Base-by-base conservation (phyloP, 35 echinoderm and acorn worm species). In the Diadema setosum region DNA sequence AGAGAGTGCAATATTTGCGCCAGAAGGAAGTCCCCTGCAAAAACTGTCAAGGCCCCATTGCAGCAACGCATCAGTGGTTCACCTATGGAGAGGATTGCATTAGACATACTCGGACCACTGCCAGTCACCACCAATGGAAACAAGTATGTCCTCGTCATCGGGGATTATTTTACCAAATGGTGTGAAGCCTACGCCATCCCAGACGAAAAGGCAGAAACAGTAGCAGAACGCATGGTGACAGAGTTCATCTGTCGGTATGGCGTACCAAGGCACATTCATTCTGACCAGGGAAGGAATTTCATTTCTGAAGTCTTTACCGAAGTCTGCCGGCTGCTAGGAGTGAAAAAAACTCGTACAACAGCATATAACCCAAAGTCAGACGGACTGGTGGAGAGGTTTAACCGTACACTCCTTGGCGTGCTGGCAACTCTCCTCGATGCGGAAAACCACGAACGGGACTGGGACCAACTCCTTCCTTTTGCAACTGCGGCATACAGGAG, bases 141-240 rank as follows among this genome's bases (percentile, higher is more conserved):
- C 60, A 91, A 74, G 30, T 88, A 87, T 45, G 75, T 91, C 32
- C 55, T 89, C 23, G 58, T 90, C 58, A 27, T 96, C 3, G 94
- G 84, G 17, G 94, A 96, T 39, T 96, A 96, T 69, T 96, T 88
- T 92, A 89, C 90, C 3, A 89, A 96, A 43, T 89, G 90, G 89
- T 81, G 56, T 20, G 94, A 96, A 17, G 93, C 88, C 5, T 91
- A 84, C 43, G 46, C 93, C 15, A 83, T 95, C 15, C 93, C 84
- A 16, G 69, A 92, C 52, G 76, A 89, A 43, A 50, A 24, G 17
- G 83, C 93, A 0, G 93, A 42, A 43, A 90, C 87, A 5, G 82
- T 94, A 42, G 81, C 91, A 45, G 32, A 48, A 5, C 29, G 18
- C 12, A 83, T 93, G 1, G 85, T 93, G 5, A 45, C 83, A 46